Evolutionary conservation across 1,140 invertebrate genomes (phyloP), one percentile per base, ranked within the genome.

Genomic region (Anthonomus grandis): DNA sequence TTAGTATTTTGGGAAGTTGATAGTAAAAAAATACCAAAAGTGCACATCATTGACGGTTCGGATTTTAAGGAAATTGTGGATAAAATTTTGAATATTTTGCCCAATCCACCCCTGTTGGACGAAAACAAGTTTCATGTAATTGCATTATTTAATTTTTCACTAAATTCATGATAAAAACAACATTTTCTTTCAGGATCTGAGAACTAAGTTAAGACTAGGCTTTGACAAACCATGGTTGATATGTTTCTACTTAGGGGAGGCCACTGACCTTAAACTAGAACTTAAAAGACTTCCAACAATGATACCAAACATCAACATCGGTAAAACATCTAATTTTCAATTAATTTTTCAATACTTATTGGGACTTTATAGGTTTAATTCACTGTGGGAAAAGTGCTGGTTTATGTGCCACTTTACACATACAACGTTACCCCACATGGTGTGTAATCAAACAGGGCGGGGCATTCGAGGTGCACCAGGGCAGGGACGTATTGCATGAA

Each of bases 401-500:
- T 2, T 60, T 82, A 3, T 91, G 88, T 68, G 69, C 72, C 5
- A 70, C 77, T 23, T 65, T 81, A 10, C 76, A 79, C 53, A 73
- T 84, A 8, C 73, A 72, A 42, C 83, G 83, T 58, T 86, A 86
- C 72, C 89, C 87, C 9, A 75, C 79, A 24, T 87, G 87, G 78
- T 80, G 82, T 22, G 75, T 90, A 12, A 80, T 90, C 59, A 90
- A 90, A 68, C 68, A 76, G 18, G 81, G 79, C 23, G 85, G 86
- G 34, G 84, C 83, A 13, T 83, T 86, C 70, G 87, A 91, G 73
- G 73, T 87, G 31, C 79, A 85, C 69, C 83, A 88, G 70, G 87
- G 86, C 13, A 78, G 83, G 55, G 70, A 77, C 41, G 78, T 77
- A 15, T 76, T 86, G 4, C 81, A 84, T 67, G 84, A 88, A 69